Conservation (phyloP, 2,797 vertebrate species). For the Glyptemys insculpta region DNA sequence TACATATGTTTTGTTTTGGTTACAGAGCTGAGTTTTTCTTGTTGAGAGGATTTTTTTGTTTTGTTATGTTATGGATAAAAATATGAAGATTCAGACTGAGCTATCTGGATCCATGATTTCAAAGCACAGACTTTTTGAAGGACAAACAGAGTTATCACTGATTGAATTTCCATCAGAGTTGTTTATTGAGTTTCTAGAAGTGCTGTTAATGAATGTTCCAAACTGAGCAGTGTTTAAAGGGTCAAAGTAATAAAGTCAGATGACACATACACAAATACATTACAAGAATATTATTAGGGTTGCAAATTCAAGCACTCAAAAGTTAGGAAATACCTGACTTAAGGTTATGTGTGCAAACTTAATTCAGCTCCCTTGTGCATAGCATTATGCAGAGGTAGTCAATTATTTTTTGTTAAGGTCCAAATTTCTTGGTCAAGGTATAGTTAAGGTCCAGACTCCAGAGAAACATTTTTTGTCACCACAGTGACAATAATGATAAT, state of each 20-base stretch:
- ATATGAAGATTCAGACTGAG: not conserved
- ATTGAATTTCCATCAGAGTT: not conserved
- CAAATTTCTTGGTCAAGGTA: too few relatives aligned
- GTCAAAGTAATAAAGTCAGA: not conserved
- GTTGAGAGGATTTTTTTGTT: too few relatives aligned
- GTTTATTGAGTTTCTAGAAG: too few relatives aligned
- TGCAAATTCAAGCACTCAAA: not conserved
- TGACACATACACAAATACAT: not conserved
- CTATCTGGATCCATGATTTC: not conserved
- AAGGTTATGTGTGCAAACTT: not conserved
- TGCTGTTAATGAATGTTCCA: not conserved
- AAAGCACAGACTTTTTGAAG: not conserved
- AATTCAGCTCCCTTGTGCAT: not conserved
- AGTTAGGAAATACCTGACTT: not conserved
- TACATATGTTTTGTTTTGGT: too few relatives aligned
- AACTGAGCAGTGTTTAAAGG: not conserved
- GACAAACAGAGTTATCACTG: not conserved
- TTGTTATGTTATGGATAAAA: too few relatives aligned
- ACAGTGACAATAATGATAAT: too few relatives aligned
- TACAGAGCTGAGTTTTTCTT: too few relatives aligned
- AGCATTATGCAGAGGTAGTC: too few relatives aligned
- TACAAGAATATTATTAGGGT: not conserved
- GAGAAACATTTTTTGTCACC: too few relatives aligned
- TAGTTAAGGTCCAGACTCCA: too few relatives aligned
- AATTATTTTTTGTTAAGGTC: too few relatives aligned